These are phyloP conservation scores for Addax nasomaculatus DNA, from an alignment of 2,113 vertebrate genomes.

Conservation along the genomic window DNA sequence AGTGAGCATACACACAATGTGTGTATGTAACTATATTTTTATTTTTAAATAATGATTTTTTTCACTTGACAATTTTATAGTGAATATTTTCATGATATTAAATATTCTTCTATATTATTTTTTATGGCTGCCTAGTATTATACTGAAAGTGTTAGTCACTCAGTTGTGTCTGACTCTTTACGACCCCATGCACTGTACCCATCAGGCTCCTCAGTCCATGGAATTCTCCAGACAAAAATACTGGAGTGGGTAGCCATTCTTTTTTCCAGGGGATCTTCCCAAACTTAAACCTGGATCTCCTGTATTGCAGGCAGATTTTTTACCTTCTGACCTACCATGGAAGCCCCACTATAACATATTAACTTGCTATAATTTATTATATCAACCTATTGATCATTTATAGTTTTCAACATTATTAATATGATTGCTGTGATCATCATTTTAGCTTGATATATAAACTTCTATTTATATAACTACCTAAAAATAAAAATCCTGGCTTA, in stretches of 20 bases:
- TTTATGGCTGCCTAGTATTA: background rate
- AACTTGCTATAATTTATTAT: slow-evolving; percentile 1
- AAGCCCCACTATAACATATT: background rate
- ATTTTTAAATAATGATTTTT: background rate
- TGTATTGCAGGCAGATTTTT: background rate
- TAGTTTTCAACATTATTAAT: background rate
- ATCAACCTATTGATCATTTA: background rate
- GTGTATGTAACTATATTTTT: background rate
- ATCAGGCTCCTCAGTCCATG: background rate
- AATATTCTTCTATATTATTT: background rate
- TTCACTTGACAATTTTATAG: background rate
- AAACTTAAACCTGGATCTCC: background rate
- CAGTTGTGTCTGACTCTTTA: background rate
- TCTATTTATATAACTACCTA: background rate
- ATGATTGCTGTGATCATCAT: background rate
- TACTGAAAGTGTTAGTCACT: background rate
- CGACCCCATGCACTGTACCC: background rate
- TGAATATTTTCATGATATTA: background rate
- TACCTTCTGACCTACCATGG: background rate
- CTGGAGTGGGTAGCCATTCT: background rate
- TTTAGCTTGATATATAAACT: background rate
- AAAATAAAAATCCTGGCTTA: background rate
- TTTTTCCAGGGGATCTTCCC: background rate
- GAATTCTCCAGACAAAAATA: background rate
- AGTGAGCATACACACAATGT: background rate